Evolutionary conservation across 2,888 invertebrate species (phyloP), one percentile per base, ranked within the genome.

Genomic region (Eupithecia inturbata): DNA sequence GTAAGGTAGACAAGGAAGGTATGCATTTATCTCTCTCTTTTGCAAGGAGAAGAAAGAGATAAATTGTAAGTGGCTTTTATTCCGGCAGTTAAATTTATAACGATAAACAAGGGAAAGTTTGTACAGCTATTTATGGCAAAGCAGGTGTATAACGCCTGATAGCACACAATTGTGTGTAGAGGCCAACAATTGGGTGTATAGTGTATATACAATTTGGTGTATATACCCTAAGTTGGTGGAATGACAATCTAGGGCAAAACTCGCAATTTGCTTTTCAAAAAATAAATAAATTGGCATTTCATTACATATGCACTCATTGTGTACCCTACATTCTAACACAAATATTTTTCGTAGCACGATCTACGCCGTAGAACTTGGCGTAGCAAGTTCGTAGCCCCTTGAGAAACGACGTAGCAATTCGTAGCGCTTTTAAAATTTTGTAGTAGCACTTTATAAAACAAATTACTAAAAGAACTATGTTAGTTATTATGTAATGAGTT

Each of bases 31-130:
- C 62, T 31, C 22, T 16, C 62, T 62, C 62, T 62, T 62, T 28
- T 28, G 62, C 62, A 28, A 16, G 10, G 62, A 28, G 28, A 28
- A 62, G 62, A 62, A 62, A 28, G 62, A 62, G 62, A 62, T 7
- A 62, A 60, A 62, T 16, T 31, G 26, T 62, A 62, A 62, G 62
- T 62, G 62, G 62, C 62, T 62, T 62, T 31, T 62, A 62, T 62
- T 62, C 31, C 19, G 28, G 62, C 3, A 19, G 19, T 62, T 62
- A 62, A 62, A 26, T 62, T 62, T 62, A 62, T 62, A 62, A 22
- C 31, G 62, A 19, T 19, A 16, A 28, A 62, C 31, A 53, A 26
- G 22, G 22, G 62, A 31, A 60, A 31, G 28, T 28, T 62, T 62
- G 28, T 62, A 28, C 7, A 16, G 14, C 7, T 62, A 6, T 62